Evolutionary conservation across 2,888 invertebrate genomes (phyloP).

Genomic region (Conus canariensis): DNA sequence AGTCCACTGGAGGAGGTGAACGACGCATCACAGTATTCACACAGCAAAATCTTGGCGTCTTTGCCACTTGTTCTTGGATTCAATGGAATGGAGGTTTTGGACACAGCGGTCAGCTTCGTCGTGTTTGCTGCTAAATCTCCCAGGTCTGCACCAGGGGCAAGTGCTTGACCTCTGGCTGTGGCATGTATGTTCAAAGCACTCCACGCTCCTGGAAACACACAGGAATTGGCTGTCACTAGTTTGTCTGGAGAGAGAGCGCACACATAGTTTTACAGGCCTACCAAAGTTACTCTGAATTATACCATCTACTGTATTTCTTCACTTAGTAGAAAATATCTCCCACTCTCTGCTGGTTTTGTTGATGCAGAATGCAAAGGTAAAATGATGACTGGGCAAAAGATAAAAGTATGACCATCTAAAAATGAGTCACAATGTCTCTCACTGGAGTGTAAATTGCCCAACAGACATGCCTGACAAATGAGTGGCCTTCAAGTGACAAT

Average conservation of each 20-base stretch:
- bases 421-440: no score
- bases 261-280: no score
- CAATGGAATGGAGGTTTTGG: background rate
- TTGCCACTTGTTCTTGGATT: background rate
- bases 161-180: background rate
- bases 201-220: conserved; percentile 16
- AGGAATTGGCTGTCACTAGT: conserved; percentile 7
- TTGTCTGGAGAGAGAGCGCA: background rate
- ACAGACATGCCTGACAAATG: background rate
- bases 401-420: no score
- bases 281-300: no score
- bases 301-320: no score
- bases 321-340: no score
- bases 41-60: conserved; percentile 26
- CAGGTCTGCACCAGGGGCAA: background rate
- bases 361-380: no score
- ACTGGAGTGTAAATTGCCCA: background rate
- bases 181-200: background rate
- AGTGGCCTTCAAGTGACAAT: no score
- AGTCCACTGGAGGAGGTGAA: conserved; percentile 20
- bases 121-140: background rate
- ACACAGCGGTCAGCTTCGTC: no score
- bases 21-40: conserved; percentile 25
- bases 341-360: no score
- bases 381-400: no score